Percentiles rank a stretch among this genome's conserved stretches.
Evolutionary conservation across 1,140 invertebrate species (phyloP).

Genomic region (Rhagoletis pomonella): DNA sequence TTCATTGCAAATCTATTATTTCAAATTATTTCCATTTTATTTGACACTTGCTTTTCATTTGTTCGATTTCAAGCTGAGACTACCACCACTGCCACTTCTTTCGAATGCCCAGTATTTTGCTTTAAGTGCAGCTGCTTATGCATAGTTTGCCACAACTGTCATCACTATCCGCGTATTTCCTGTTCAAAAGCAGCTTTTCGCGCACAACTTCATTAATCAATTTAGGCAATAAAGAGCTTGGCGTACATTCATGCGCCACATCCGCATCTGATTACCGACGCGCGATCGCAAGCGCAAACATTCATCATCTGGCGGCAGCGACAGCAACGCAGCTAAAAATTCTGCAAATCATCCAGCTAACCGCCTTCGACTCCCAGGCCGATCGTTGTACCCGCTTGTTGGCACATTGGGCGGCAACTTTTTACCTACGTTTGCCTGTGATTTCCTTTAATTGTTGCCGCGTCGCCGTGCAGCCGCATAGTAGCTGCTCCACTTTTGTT

Average conservation of each 20-base stretch:
- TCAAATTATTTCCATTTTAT: no score
- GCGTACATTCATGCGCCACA: background rate
- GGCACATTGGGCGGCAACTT: constrained; percentile 11
- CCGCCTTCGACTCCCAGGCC: constrained; percentile 11
- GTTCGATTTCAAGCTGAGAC: no score
- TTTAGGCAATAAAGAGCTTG: background rate
- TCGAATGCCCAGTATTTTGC: background rate
- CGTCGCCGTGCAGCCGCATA: background rate
- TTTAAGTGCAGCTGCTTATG: constrained; percentile 1
- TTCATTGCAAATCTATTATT: no score
- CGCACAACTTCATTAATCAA: constrained; percentile 5
- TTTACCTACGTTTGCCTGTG: background rate
- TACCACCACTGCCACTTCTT: background rate
- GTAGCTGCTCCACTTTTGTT: constrained; percentile 32
- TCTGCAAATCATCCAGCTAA: background rate
- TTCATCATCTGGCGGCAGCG: constrained; percentile 1
- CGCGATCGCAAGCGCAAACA: constrained; percentile 13
- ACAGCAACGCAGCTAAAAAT: background rate
- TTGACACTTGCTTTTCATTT: no score
- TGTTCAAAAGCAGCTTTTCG: background rate
- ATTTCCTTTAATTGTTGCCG: background rate
- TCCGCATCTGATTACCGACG: constrained; percentile 32
- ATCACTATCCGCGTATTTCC: constrained; percentile 11
- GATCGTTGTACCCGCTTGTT: constrained; percentile 34
- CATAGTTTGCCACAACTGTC: background rate